These are phyloP conservation scores for Bubalus kerabau DNA, from an alignment of 2,113 vertebrate species.

Conservation along the genomic window DNA sequence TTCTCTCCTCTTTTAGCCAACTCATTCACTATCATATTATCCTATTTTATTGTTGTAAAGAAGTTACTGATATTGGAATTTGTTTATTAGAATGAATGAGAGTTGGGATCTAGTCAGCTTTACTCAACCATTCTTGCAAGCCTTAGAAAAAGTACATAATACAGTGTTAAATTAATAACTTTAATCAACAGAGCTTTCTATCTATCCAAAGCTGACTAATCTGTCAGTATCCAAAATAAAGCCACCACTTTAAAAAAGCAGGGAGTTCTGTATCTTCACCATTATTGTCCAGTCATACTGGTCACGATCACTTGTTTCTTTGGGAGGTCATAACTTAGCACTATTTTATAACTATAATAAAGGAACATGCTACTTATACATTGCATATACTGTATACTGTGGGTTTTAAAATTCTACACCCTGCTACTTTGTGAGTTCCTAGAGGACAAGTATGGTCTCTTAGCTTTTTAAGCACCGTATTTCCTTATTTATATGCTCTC, in stretches of 20 bases:
- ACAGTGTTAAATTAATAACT: neutral
- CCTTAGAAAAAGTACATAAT: neutral
- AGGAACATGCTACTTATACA: neutral
- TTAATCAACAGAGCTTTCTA: neutral
- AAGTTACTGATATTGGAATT: neutral
- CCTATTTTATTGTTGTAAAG: neutral
- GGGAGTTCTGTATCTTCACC: neutral
- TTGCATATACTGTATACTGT: neutral
- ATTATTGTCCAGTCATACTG: neutral
- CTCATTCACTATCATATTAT: neutral
- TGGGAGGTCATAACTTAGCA: neutral
- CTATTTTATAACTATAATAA: neutral
- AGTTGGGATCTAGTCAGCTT: neutral
- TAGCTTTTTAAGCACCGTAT: neutral
- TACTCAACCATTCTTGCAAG: neutral
- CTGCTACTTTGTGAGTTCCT: neutral
- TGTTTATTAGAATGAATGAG: neutral
- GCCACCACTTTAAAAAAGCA: neutral
- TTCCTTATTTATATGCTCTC: neutral
- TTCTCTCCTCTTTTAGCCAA: neutral
- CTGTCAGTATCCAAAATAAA: neutral
- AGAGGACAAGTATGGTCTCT: neutral
- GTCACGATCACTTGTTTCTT: neutral
- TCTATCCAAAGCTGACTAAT: neutral
- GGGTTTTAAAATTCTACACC: neutral